Evolutionary conservation across 2,888 invertebrate genomes (phyloP), one percentile per base, ranked within the genome.

Genomic region (Crematogaster levior): DNA sequence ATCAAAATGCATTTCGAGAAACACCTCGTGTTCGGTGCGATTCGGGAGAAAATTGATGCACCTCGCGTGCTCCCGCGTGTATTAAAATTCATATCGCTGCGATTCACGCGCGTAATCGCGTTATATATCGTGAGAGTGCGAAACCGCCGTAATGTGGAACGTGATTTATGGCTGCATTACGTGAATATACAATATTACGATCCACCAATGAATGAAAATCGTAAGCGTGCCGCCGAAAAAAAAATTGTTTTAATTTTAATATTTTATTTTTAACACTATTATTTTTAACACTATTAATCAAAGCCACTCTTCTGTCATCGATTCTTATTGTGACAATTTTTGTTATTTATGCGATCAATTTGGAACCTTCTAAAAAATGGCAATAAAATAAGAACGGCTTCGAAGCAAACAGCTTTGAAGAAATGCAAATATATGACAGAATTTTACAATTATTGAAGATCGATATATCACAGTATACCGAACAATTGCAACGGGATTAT

Each of bases 31-130:
- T 21, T 21, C 21, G 30, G 43, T 10, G 18, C 30, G 58, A 46
- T 53, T 40, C 43, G 30, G 24, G 27, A 68, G 56, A 79, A 56
- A 79, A 79, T 68, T 68, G 70, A 79, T 77, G 70, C 70, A 68
- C 18, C 70, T 79, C 70, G 77, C 68, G 70, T 79, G 77, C 43
- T 43, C 21, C n/a, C 40, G 43, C 56, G 70, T 40, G 70, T 43
- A 79, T 79, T 56, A 56, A 79, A 75, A 77, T 77, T 77, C 70
- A 77, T 68, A 77, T 53, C 75, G 53, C 40, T 40, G 21, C 51
- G 40, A 77, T 77, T 77, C 53, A 77, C 30, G 53, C 53, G 21
- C 68, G 21, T 68, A n/a, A 66, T 77, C 77, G 40, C 68, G 70
- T 51, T 46, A 51, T 79, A 70, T 24, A 79, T 77, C 77, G 77